phyloP scores from a whole-genome alignment of 2,797 vertebrate species.

The Bovichtus variegatus region DNA sequence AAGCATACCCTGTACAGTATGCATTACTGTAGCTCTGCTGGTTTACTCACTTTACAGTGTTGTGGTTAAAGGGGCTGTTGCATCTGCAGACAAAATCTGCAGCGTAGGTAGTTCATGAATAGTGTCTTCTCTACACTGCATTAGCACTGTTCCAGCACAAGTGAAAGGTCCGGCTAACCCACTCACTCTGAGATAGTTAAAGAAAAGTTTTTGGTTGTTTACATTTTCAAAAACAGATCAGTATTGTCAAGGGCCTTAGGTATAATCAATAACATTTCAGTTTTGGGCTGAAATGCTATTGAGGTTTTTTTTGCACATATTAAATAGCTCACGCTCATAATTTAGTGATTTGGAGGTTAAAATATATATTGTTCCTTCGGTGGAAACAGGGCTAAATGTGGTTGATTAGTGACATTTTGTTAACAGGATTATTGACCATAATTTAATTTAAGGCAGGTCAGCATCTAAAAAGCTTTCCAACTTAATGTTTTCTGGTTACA shows the following conservation, averaged over 20 bases:
- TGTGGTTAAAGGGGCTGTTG: not conserved
- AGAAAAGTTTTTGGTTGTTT: constrained; percentile 16
- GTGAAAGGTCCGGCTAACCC: constrained; percentile 21
- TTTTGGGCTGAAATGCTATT: not conserved
- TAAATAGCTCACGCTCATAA: constrained; percentile 29
- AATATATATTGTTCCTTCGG: not conserved
- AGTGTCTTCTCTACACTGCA: not conserved
- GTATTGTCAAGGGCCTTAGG: not conserved
- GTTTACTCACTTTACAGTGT: constrained; percentile 10
- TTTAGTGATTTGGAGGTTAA: not conserved
- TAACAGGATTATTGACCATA: not conserved
- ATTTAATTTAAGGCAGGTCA: not conserved
- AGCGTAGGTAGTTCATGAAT: constrained; percentile 9
- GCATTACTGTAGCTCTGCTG: not conserved
- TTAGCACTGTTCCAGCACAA: constrained; percentile 7
- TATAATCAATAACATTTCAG: too few relatives aligned
- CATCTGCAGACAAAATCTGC: constrained; percentile 25
- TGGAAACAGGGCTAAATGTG: not conserved
- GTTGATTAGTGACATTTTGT: not conserved
- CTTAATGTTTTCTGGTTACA: not conserved
- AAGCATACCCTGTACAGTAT: not conserved
- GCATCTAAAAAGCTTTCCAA: not conserved
- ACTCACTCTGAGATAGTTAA: constrained; percentile 12
- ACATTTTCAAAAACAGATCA: constrained; percentile 12
- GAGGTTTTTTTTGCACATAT: not conserved